Evolutionary conservation across 23 tunicate genomes (phyloP), one percentile per base, ranked within the genome.

Genomic region (Styela clava): DNA sequence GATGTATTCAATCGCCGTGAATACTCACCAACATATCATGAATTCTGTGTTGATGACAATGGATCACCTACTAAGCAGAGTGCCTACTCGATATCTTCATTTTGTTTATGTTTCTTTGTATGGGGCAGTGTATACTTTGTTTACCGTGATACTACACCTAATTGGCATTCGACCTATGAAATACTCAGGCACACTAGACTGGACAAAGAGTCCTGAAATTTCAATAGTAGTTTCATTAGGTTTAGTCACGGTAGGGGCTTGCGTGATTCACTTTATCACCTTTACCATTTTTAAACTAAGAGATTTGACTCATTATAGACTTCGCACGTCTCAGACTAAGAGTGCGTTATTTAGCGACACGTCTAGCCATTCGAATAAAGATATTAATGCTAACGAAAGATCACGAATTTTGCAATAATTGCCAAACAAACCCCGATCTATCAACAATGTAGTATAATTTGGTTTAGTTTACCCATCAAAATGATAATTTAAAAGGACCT

Each of bases 51-150:
- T 86, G 20, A 31, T 81, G 7, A 3, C 52, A 2, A n/a, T 73
- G 5, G 90, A 86, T 34, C 33, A 79, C 19, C 73, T 73, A 23
- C 21, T 80, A 9, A 31, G 61, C 31, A 9, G 73, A n/a, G 71
- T 86, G 30, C 85, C 81, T 1, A 63, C 86, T 25, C 86, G 97
- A 21, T 56, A 85, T 16, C 82, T 86, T 79, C 97, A 91, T 70
- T 67, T 86, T 34, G 32, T 86, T 3, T 86, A 86, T 69, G 64
- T 83, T 0, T 34, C 78, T 5, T 51, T 73, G 25, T 91, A 85
- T 51, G 90, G 87, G 5, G 31, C 86, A 5, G 61, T 78, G 7
- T 91, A 91, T 37, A 69, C 44, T n/a, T 16, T 85, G 12, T 91
- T 85, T 83, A 86, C 90, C 3, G 61, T 91, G 16, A 91, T 91